These are phyloP conservation scores for Drosophila mimica DNA, from an alignment of 2,888 invertebrate species.

Conservation along the genomic window DNA sequence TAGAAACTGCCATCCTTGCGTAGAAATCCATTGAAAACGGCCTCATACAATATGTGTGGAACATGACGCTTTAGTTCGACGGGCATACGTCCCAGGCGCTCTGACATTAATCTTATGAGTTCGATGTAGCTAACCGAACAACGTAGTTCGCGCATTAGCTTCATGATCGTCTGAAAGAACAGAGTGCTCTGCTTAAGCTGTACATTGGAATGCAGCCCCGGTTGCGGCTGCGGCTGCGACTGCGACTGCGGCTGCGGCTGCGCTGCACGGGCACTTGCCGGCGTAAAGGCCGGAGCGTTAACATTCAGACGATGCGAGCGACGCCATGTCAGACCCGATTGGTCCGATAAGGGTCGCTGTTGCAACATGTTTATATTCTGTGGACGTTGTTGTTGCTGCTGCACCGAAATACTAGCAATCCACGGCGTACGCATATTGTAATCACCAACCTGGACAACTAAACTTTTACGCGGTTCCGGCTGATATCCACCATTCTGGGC, in stretches of 20 bases:
- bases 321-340: background rate
- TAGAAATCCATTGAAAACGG: slow-evolving; percentile 62
- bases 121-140: slow-evolving; percentile 67
- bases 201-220: background rate
- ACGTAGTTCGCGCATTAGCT: slow-evolving; percentile 45
- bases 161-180: slow-evolving; percentile 47
- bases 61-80: slow-evolving; percentile 64
- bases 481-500: slow-evolving; percentile 6
- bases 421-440: slow-evolving; percentile 14
- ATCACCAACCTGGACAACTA: background rate
- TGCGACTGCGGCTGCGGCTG: background rate
- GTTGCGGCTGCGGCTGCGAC: background rate
- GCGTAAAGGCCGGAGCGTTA: slow-evolving; percentile 51
- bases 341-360: background rate
- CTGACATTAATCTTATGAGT: slow-evolving; percentile 49
- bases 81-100: slow-evolving; percentile 51
- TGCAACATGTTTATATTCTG: background rate
- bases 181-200: slow-evolving; percentile 45
- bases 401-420: background rate
- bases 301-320: slow-evolving; percentile 51
- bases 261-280: slow-evolving; percentile 30
- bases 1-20: slow-evolving; percentile 63
- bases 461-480: background rate
- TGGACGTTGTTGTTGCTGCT: background rate
- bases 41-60: slow-evolving; percentile 52